phyloP scores from a whole-genome alignment of 2,888 invertebrate species.

The Drosophila paramelanica region DNA sequence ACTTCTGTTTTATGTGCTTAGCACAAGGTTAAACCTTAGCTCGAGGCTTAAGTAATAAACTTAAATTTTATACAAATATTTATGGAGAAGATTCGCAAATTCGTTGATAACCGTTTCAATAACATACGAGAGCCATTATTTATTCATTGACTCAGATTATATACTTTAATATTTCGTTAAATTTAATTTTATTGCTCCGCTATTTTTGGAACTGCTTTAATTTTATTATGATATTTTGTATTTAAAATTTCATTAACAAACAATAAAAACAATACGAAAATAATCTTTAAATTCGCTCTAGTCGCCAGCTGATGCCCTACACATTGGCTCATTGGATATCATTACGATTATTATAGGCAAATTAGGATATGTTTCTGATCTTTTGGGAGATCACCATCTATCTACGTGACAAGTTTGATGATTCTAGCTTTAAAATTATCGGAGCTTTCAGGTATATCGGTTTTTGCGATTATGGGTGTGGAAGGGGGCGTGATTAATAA shows the following conservation, averaged over 20 bases:
- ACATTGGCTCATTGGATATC: not conserved
- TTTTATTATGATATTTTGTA: conserved; percentile 3
- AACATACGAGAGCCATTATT: conserved; percentile 12
- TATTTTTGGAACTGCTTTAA: conserved; percentile 4
- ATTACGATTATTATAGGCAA: no score
- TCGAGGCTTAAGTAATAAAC: conserved; percentile 30
- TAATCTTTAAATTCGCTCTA: not conserved
- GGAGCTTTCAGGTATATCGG: no score
- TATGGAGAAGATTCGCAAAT: conserved; percentile 23
- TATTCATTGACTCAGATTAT: conserved; percentile 21
- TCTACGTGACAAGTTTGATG: no score
- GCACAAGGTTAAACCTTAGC: conserved; percentile 21
- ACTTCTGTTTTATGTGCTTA: conserved; percentile 10
- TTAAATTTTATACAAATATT: conserved; percentile 41
- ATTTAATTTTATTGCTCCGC: not conserved
- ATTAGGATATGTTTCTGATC: no score
- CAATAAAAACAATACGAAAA: not conserved
- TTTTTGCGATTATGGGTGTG: no score
- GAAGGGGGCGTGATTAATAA: no score
- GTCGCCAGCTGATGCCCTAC: not conserved
- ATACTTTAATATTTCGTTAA: conserved; percentile 1
- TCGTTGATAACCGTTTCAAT: conserved; percentile 10
- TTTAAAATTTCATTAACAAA: conserved; percentile 3
- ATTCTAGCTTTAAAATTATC: no score
- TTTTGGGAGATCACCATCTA: no score